Evolutionary conservation across 2,113 vertebrate species (phyloP).

Genomic region (Mellivora capensis): DNA sequence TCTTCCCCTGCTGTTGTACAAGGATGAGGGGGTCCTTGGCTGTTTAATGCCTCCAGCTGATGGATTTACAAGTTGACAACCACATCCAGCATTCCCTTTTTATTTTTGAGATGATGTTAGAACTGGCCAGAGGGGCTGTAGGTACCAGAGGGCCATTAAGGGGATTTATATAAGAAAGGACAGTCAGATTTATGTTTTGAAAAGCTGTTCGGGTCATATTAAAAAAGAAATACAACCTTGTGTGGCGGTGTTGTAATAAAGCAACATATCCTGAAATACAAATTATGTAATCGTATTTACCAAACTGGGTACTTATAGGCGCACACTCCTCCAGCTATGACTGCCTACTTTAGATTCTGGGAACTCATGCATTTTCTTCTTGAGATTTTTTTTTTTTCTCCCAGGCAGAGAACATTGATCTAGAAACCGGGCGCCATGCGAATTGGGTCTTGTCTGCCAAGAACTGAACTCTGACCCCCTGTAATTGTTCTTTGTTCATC

Average conservation of each 20-base stretch:
- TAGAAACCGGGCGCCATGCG: not conserved
- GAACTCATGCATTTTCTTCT: not conserved
- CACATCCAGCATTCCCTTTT: not conserved
- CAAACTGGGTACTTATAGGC: not conserved
- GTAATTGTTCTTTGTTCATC: not conserved
- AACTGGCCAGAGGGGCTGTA: rapidly evolving
- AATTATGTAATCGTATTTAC: not conserved
- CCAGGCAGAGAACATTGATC: not conserved
- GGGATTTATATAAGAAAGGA: not conserved
- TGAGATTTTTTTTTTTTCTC: not conserved
- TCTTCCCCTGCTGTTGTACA: too few species aligned
- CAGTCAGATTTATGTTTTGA: not conserved
- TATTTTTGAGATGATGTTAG: not conserved
- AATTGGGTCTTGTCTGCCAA: not conserved
- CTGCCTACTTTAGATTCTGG: not conserved
- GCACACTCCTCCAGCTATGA: rapidly evolving
- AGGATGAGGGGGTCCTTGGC: rapidly evolving
- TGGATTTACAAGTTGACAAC: not conserved
- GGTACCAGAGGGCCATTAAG: not conserved
- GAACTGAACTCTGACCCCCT: not conserved
- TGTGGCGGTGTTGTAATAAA: not conserved
- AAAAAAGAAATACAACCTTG: not conserved
- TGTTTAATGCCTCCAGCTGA: not conserved
- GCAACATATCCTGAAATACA: not conserved
- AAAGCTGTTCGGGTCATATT: not conserved